Evolutionary conservation across 2,113 vertebrate genomes (phyloP), one percentile per base, ranked within the genome.

Genomic region (Sander lucioperca): DNA sequence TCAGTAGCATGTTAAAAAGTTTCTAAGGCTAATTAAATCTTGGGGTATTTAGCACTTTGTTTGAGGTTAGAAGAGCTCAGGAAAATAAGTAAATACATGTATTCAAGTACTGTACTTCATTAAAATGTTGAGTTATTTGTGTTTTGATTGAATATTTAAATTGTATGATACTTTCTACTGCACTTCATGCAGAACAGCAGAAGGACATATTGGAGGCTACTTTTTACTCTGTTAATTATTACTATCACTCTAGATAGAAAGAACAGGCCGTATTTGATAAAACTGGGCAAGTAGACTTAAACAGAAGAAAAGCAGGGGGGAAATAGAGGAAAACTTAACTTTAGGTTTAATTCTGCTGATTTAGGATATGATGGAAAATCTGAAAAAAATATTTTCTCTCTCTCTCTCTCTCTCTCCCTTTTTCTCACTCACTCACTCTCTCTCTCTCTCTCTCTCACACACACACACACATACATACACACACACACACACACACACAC

Each of bases 341-440:
- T 11, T 3, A 43, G 10, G 39, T 43, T 11, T 43, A 43, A 43
- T 43, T 11, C 39, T 43, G 39, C 10, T 43, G 9, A 39, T 39
- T 33, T 39, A 43, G 39, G 10, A 2, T 43, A 11, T 43, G 39
- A 43, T 43, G 10, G 6, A 43, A 43, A 10, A 10, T 43, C 39
- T 39, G n/a, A n/a, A n/a, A n/a, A n/a, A n/a, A n/a, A n/a, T n/a
- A 9, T 11, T 43, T 43, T 2, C 10, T 43, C 57, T 33, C 19
- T 23, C 69, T 75, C 79, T 53, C 70, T 66, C 79, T 54, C 81
- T 54, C 36, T 45, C 61, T 56, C 74, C 16, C 75, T 48, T 48
- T 54, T 30, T 43, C 59, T 36, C 47, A 13, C 48, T n/a, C 59
- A 7, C 50, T 36, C 70, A 69, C 80, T 47, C 74, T 27, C 47